These are phyloP conservation scores for Poeciliopsis occidentalis DNA, from an alignment of 2,113 vertebrate species.

Conservation along the genomic window DNA sequence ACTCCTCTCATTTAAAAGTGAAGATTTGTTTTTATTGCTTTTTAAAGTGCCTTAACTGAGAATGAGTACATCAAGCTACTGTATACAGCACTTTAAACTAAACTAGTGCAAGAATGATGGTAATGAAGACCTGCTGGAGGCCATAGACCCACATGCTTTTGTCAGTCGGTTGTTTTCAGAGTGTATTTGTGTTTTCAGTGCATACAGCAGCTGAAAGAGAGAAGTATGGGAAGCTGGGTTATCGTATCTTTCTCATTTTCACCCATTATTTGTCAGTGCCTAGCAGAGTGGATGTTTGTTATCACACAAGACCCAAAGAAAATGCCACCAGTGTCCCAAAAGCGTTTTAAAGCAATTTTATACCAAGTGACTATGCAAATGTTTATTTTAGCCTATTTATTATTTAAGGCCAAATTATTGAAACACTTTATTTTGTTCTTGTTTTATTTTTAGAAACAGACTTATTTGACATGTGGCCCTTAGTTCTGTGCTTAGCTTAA, in stretches of 20 bases:
- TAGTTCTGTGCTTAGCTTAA: too few relatives aligned
- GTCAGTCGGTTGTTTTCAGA: neutral
- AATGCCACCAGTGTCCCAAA: neutral
- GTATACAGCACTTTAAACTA: too few relatives aligned
- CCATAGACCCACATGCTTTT: neutral
- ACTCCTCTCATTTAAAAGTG: neutral
- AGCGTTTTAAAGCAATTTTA: neutral
- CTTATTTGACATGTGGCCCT: neutral
- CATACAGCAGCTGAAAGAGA: neutral
- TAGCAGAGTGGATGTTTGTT: neutral
- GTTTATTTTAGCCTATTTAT: too few relatives aligned
- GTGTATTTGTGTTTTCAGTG: neutral
- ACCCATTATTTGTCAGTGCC: neutral
- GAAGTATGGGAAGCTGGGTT: neutral
- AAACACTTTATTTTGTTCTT: neutral
- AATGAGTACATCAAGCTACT: too few relatives aligned
- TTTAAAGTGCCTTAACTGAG: too few relatives aligned
- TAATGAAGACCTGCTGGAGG: too few relatives aligned
- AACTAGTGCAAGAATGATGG: too few relatives aligned
- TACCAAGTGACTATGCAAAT: too few relatives aligned
- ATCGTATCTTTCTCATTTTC: neutral
- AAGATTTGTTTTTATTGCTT: too few relatives aligned
- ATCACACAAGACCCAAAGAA: neutral
- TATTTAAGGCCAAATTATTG: neutral
- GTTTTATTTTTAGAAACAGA: neutral